Evolutionary conservation across 2,888 invertebrate genomes (phyloP).

Genomic region (Tetragonisca angustula): DNA sequence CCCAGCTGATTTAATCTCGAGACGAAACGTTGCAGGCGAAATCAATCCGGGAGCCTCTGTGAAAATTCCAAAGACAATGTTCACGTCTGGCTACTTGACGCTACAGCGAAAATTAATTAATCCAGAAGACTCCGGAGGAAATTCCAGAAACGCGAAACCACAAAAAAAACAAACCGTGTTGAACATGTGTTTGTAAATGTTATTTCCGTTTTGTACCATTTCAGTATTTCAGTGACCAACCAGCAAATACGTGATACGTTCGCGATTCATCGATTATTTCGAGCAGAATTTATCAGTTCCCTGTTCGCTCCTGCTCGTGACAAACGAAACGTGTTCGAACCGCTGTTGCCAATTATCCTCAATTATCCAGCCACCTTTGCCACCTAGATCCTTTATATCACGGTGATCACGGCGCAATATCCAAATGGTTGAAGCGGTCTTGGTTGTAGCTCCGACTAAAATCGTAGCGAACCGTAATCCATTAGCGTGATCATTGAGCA

Average conservation of each 20-base stretch:
- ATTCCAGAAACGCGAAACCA: not conserved
- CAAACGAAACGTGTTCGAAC: too few species aligned
- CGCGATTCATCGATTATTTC: too few species aligned
- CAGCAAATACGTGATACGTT: too few species aligned
- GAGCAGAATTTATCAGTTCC: too few species aligned
- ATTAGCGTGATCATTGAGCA: constrained; percentile 28
- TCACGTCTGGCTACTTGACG: not conserved
- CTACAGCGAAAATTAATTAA: not conserved
- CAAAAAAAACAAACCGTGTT: too few species aligned
- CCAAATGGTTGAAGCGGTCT: constrained; percentile 4
- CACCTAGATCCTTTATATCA: not conserved
- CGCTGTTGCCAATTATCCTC: not conserved
- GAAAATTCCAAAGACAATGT: not conserved
- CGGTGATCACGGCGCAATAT: constrained; percentile 8
- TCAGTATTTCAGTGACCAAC: too few species aligned
- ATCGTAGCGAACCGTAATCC: constrained; percentile 32
- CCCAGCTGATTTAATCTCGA: too few species aligned
- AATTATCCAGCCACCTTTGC: not conserved
- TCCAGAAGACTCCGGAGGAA: not conserved
- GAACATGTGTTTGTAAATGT: too few species aligned
- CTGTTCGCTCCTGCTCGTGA: too few species aligned
- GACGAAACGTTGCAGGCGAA: too few species aligned
- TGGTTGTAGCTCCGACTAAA: not conserved
- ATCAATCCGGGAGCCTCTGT: too few species aligned
- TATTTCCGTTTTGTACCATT: too few species aligned